phyloP scores from a whole-genome alignment of 1,140 invertebrate species.

The Lepidurus couesii region DNA sequence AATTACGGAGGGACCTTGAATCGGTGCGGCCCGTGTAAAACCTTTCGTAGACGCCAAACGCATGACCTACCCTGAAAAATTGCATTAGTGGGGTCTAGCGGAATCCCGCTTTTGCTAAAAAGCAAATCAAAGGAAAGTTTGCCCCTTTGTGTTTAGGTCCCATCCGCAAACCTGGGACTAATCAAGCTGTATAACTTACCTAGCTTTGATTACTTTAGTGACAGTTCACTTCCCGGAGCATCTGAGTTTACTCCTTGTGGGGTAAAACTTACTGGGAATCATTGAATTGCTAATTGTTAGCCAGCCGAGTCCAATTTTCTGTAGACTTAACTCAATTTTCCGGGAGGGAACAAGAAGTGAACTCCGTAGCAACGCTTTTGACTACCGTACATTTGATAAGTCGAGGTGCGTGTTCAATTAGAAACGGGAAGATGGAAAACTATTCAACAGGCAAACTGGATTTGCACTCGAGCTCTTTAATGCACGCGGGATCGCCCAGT shows the following conservation, averaged over 20 bases:
- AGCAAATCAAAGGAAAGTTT: neutral
- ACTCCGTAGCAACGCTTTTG: too few relatives aligned
- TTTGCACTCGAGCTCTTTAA: conserved; percentile 7
- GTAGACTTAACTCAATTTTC: too few relatives aligned
- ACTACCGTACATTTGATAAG: too few relatives aligned
- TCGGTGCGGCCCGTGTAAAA: neutral
- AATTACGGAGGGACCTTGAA: neutral
- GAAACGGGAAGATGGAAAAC: neutral
- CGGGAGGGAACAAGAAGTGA: too few relatives aligned
- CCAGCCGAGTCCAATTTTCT: too few relatives aligned
- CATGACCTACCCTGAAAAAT: neutral
- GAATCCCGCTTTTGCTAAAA: neutral
- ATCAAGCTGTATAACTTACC: neutral
- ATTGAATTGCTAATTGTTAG: too few relatives aligned
- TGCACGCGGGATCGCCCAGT: conserved; percentile 6
- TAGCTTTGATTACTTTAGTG: neutral
- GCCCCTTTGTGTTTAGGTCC: neutral
- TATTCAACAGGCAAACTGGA: conserved; percentile 19
- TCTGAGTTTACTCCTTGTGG: neutral
- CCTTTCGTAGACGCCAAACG: neutral
- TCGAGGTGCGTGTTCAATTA: neutral
- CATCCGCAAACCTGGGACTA: neutral
- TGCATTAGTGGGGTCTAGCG: neutral
- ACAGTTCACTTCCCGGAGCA: neutral
- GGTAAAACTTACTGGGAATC: too few relatives aligned